Conservation (phyloP, 2,888 invertebrate genomes). For the Orthonevra nobilis region DNA sequence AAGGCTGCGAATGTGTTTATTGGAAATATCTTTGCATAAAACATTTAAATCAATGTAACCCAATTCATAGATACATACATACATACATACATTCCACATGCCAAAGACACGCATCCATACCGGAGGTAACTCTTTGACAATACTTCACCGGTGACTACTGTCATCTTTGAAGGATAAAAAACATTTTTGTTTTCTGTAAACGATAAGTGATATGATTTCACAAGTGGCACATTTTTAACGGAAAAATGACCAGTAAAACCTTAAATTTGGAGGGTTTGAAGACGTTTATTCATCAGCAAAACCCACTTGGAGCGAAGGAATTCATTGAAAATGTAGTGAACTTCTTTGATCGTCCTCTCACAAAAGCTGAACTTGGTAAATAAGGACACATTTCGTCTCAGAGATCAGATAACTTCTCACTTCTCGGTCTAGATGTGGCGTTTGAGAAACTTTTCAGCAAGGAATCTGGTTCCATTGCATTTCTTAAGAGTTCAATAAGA, state of each 20-base stretch:
- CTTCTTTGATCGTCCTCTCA: constrained; percentile 65
- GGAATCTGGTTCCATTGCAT: constrained; percentile 68
- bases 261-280: constrained; percentile 64
- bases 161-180: no score
- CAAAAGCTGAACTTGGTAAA: constrained; percentile 72
- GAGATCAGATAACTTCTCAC: neutral
- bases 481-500: constrained; percentile 63
- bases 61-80: no score
- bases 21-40: no score
- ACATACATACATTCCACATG: no score
- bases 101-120: no score
- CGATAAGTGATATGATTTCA: neutral
- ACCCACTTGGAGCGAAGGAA: constrained; percentile 69
- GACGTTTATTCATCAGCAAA: constrained; percentile 55
- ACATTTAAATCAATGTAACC: no score
- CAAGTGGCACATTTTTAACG: no score
- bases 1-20: no score
- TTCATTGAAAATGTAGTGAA: constrained; percentile 67
- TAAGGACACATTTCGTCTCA: neutral
- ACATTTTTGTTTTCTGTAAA: neutral
- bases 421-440: constrained; percentile 70
- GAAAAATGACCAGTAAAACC: constrained; percentile 60
- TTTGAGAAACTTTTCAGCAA: constrained; percentile 70
- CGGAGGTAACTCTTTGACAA: no score
- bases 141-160: no score